Evolutionary conservation across 2,797 vertebrate species (phyloP).

Genomic region (Falco concolor): DNA sequence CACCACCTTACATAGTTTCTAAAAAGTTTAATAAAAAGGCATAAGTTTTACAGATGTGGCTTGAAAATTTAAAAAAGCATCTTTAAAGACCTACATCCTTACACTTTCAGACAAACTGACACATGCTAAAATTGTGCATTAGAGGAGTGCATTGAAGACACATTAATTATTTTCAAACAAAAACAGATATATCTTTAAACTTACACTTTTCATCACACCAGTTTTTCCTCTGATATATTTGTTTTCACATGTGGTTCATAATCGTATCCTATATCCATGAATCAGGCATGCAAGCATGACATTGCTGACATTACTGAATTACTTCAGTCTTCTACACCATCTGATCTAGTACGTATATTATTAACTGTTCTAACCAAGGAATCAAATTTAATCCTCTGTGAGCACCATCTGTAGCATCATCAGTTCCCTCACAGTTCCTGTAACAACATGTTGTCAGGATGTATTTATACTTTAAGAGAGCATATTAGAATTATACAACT

Average conservation of each 20-base stretch:
- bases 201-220: background rate
- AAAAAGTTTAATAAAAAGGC: background rate
- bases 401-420: constrained; percentile 55
- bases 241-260: constrained; percentile 40
- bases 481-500: background rate
- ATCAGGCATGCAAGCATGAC: constrained; percentile 45
- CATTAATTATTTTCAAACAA: background rate
- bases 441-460: constrained; percentile 57
- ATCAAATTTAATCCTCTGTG: constrained; percentile 62
- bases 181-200: background rate
- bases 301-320: constrained; percentile 60
- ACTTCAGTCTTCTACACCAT: constrained; percentile 48
- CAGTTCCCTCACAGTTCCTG: constrained; percentile 38
- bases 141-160: background rate
- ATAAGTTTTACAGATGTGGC: background rate
- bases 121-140: background rate
- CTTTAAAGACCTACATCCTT: background rate
- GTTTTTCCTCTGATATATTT: background rate
- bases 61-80: background rate
- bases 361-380: constrained; percentile 61
- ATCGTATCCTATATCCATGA: constrained; percentile 54
- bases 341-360: constrained; percentile 36
- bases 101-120: background rate
- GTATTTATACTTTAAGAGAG: constrained; percentile 59
- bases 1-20: background rate